A percentile compares a stretch with the other conserved stretches of the same genome.
phyloP scores from a whole-genome alignment of 1,140 invertebrate genomes.

The Anoplolepis gracilipes region DNA sequence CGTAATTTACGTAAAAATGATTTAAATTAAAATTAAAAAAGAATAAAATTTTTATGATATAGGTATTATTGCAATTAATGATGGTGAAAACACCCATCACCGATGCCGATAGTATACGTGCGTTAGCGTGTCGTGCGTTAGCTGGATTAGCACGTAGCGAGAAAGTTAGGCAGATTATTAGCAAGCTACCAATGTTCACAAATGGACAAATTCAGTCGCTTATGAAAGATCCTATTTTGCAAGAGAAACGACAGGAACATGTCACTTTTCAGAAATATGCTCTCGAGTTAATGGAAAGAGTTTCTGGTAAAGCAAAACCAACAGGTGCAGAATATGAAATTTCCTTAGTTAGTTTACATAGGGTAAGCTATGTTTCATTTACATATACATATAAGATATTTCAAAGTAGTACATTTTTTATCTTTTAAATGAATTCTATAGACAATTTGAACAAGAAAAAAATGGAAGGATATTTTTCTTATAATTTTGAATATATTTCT shows the following conservation, averaged over 20 bases:
- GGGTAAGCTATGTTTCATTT: constrained; percentile 84
- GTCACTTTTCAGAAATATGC: constrained; percentile 98
- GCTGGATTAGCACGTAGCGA: constrained; percentile 96
- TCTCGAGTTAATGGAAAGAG: constrained; percentile 94
- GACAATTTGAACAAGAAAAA: not conserved
- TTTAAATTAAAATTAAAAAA: too few relatives aligned
- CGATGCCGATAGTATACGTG: constrained; percentile 97
- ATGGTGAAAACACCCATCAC: constrained; percentile 97
- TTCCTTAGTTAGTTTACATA: constrained; percentile 94
- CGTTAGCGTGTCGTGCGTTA: constrained; percentile 96
- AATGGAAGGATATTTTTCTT: not conserved
- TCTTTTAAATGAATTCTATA: constrained; percentile 3
- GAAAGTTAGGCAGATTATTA: constrained; percentile 97
- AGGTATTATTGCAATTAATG: constrained; percentile 92
- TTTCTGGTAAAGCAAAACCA: constrained; percentile 96
- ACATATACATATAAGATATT: not conserved
- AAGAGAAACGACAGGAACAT: constrained; percentile 98
- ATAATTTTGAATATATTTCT: constrained; percentile 24
- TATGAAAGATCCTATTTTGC: constrained; percentile 98
- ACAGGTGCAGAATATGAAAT: constrained; percentile 92
- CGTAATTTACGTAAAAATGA: not conserved
- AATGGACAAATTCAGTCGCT: constrained; percentile 96
- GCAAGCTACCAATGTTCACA: constrained; percentile 97
- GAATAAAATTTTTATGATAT: too few relatives aligned
- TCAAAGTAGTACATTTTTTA: not conserved